Evolutionary conservation across 2,797 vertebrate species (phyloP).

Genomic region (Hemitrygon akajei): DNA sequence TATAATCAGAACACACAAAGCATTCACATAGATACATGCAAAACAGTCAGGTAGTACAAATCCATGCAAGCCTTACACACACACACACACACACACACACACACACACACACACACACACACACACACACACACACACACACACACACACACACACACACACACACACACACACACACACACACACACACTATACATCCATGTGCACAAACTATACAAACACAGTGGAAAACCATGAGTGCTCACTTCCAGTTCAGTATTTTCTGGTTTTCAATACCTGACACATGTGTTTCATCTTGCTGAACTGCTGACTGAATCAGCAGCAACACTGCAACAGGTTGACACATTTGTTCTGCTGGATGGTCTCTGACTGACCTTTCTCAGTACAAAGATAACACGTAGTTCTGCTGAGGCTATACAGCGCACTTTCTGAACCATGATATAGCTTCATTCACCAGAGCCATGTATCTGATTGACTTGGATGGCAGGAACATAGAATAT

Average conservation of each 20-base stretch:
- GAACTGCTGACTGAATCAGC: not conserved
- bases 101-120: too few relatives aligned
- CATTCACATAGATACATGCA: not conserved
- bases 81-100: too few relatives aligned
- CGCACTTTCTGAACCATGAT: not conserved
- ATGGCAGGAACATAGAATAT: not conserved
- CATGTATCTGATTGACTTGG: not conserved
- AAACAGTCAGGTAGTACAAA: not conserved
- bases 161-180: too few relatives aligned
- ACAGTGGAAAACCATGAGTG: not conserved
- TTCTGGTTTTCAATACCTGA: not conserved
- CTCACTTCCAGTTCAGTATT: not conserved
- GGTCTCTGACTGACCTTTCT: not conserved
- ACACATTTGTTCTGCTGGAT: not conserved
- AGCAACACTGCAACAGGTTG: not conserved
- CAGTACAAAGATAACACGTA: not conserved
- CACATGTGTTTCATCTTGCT: not conserved
- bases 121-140: too few relatives aligned
- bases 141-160: too few relatives aligned
- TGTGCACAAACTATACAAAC: not conserved
- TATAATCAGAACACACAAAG: too few relatives aligned
- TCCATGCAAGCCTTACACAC: not conserved
- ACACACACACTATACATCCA: not conserved
- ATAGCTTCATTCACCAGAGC: not conserved
- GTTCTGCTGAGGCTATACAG: not conserved